Conservation (phyloP, 2,797 vertebrate genomes). For the Pagetopsis macropterus region DNA sequence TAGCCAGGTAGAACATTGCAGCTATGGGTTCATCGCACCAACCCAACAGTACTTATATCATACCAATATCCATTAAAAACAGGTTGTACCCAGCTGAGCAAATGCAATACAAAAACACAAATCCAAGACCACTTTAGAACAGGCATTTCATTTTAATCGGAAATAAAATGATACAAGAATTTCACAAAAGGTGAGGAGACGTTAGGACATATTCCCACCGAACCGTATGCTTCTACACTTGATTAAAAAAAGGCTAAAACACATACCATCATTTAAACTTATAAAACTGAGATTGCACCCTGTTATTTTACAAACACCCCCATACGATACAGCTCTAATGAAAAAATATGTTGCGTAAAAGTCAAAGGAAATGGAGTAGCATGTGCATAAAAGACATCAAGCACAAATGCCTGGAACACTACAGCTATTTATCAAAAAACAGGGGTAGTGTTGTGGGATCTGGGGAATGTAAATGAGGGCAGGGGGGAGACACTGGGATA, state of each 20-base stretch:
- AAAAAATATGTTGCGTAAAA: conserved; percentile 58
- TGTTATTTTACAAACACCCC: conserved; percentile 71
- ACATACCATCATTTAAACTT: conserved; percentile 72
- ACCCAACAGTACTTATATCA: no score
- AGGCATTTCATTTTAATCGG: conserved; percentile 72
- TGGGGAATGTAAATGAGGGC: conserved; percentile 60
- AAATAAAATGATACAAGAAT: conserved; percentile 77
- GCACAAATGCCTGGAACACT: conserved; percentile 61
- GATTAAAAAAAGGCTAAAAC: conserved; percentile 74
- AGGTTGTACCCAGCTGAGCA: no score
- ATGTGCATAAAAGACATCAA: conserved; percentile 64
- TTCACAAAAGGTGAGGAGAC: conserved; percentile 65
- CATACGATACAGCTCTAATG: conserved; percentile 59
- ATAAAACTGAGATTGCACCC: conserved; percentile 78
- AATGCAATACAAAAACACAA: neutral
- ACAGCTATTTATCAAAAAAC: conserved; percentile 81
- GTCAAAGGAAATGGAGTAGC: conserved; percentile 66
- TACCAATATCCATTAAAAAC: no score
- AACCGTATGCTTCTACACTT: conserved; percentile 62
- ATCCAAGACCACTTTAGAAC: conserved; percentile 42
- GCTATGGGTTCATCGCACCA: no score
- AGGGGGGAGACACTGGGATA: conserved; percentile 13
- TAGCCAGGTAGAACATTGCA: no score
- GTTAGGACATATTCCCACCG: conserved; percentile 53
- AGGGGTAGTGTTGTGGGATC: conserved; percentile 32